Evolutionary conservation across 2,797 vertebrate genomes (phyloP).

Genomic region (Eidolon dupreanum): DNA sequence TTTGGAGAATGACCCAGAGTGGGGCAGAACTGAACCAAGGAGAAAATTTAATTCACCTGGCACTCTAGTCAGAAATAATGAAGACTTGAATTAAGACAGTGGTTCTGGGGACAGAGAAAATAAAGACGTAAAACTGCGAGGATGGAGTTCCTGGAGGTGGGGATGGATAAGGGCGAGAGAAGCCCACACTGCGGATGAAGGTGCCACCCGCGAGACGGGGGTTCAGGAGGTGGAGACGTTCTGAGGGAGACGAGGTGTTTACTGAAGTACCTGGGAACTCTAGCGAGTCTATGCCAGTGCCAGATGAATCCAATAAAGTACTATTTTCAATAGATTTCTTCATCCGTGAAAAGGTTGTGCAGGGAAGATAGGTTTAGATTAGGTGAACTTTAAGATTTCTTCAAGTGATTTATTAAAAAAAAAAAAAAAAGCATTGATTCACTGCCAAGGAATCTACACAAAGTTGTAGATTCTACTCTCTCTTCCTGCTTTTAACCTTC

Average conservation of each 20-base stretch:
- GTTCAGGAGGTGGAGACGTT: not conserved
- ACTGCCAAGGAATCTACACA: constrained; percentile 6
- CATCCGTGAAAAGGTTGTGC: not conserved
- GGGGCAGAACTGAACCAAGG: not conserved
- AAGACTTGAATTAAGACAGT: not conserved
- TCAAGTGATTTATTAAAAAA: constrained; percentile 43
- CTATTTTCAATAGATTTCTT: not conserved
- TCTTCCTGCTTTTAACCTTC: constrained; percentile 35
- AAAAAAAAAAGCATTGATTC: constrained; percentile 60
- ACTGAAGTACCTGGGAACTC: not conserved
- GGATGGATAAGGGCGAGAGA: not conserved
- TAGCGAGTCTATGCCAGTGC: not conserved
- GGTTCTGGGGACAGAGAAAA: not conserved
- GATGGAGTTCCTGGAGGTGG: not conserved
- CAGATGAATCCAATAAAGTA: not conserved
- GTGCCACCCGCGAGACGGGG: rapidly evolving
- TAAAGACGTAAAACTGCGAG: not conserved
- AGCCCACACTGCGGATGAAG: rapidly evolving
- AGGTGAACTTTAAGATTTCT: constrained; percentile 66
- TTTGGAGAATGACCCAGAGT: not conserved
- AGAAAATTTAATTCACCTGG: not conserved
- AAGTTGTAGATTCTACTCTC: constrained; percentile 47
- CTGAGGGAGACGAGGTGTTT: not conserved
- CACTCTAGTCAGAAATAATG: not conserved
- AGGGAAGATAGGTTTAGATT: constrained; percentile 47